Base-by-base conservation (phyloP, 2,888 invertebrate genomes). In the Chrysolina americana region DNA sequence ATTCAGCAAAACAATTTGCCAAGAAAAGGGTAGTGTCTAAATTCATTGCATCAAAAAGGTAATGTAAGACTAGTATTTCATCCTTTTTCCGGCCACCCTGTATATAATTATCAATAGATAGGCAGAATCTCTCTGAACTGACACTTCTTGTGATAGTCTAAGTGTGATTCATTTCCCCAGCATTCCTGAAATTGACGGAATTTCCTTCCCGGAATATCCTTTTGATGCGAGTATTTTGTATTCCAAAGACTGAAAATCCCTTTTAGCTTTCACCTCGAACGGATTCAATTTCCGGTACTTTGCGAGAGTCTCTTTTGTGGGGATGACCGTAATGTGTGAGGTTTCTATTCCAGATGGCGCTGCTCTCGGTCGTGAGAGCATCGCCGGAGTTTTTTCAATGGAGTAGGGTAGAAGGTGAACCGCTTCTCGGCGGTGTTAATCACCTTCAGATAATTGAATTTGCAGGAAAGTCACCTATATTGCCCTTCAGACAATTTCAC, bases 271-370 rank as follows among this genome's bases (percentile, higher is more conserved):
- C 76, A 73, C 74, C 69, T 79, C 47, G 73, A 72, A 71, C 72
- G 76, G 74, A 79, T 79, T 77, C 79, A 79, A 79, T 79, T 79
- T 79, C 79, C 79, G 76, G 77, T 69, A 69, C 72, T 65, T 70
- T 75, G 56, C 72, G 69, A 75, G 71, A 71, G 71, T 65, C 70
- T 68, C 75, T 72, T 75, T 75, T 69, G 69, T 70, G 59, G 50
- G 15, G 72, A 75, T 69, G 63, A 62, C 72, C 70, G 71, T 72
- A 69, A 72, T 68, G 53, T 56, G 68, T 56, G 19, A 17, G 68
- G 68, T 68, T 59, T 68, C 68, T 68, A 41, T 68, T 41, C 68
- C 44, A 41, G 68, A 68, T 68, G 68, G 56, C 53, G 17, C 68
- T 21, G 50, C 50, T 50, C 10, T 48, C 66, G 56, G 10, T 21